Percentiles rank a stretch among this genome's conserved stretches.
phyloP scores from a whole-genome alignment of 2,113 vertebrate species.

The Formicarius rufipectus region DNA sequence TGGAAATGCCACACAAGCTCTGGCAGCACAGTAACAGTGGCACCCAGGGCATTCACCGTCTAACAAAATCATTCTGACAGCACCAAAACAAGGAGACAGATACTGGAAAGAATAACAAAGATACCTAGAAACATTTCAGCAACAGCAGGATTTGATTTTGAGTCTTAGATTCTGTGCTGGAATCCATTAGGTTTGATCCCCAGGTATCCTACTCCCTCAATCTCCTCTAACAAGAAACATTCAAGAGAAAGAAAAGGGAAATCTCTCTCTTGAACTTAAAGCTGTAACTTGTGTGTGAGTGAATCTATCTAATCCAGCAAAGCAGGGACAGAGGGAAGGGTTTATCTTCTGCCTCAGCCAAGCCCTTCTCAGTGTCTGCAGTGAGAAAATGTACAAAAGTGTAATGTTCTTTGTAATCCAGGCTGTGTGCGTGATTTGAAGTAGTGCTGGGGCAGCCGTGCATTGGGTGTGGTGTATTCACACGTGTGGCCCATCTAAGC shows the following conservation, averaged over 20 bases:
- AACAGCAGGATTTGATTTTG: neutral
- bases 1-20: neutral
- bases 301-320: neutral
- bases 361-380: neutral
- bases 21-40: fast-evolving
- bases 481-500: neutral
- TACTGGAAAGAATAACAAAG: neutral
- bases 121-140: neutral
- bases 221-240: conserved; percentile 2
- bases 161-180: neutral
- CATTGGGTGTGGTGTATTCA: fast-evolving
- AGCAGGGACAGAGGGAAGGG: neutral
- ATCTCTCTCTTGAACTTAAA: neutral
- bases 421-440: fast-evolving
- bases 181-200: conserved; percentile 4
- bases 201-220: neutral
- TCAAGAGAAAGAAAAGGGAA: neutral
- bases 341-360: neutral
- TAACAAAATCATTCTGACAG: neutral
- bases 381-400: neutral
- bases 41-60: fast-evolving
- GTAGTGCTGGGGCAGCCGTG: neutral
- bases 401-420: neutral
- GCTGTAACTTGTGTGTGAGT: neutral
- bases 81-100: neutral